These are phyloP conservation scores for Tetraneura akinire DNA, from an alignment of 1,140 invertebrate genomes.

Conservation along the genomic window DNA sequence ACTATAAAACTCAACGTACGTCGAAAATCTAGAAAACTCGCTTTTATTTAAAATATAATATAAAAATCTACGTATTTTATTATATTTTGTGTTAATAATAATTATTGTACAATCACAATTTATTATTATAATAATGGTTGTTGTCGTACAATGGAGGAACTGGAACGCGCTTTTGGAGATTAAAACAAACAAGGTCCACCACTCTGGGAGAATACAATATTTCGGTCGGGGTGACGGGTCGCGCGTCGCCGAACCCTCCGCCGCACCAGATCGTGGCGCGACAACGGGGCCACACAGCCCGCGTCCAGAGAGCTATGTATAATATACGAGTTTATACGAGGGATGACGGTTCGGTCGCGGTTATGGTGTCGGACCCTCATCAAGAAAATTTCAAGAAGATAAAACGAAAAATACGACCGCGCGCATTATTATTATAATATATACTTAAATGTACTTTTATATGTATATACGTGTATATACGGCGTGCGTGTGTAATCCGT, in stretches of 20 bases:
- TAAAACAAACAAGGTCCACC: background rate
- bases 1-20: too few relatives aligned
- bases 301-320: background rate
- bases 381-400: constrained; percentile 22
- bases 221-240: background rate
- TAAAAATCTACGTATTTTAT: too few relatives aligned
- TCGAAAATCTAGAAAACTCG: too few relatives aligned
- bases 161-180: too few relatives aligned
- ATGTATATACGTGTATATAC: constrained; percentile 2
- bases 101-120: too few relatives aligned
- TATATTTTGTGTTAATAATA: too few relatives aligned
- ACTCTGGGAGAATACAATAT: background rate
- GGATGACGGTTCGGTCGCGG: background rate
- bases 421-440: too few relatives aligned
- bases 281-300: constrained; percentile 31
- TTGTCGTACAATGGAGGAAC: too few relatives aligned
- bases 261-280: background rate
- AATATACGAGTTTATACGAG: background rate
- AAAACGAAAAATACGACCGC: background rate
- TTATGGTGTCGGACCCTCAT: constrained; percentile 48
- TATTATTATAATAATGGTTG: too few relatives aligned
- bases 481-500: background rate
- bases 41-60: too few relatives aligned
- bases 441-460: background rate
- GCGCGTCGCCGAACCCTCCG: background rate